These are phyloP conservation scores for Machimus atricapillus DNA, from an alignment of 2,888 invertebrate species.

Conservation along the genomic window DNA sequence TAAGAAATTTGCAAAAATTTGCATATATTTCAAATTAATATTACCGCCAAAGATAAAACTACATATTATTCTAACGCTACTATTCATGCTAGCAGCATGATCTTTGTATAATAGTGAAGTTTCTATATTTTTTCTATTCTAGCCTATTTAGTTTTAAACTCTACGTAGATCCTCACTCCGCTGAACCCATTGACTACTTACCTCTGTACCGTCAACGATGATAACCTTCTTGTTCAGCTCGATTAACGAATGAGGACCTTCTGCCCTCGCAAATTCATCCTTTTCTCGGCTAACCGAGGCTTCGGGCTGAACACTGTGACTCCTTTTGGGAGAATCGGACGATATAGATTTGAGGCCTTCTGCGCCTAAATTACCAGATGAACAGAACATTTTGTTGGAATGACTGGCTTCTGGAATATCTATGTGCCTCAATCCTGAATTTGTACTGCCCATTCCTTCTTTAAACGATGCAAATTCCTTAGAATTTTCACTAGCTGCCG, in stretches of 20 bases:
- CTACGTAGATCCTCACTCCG: neutral
- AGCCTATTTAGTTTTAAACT: neutral
- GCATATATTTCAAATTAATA: neutral
- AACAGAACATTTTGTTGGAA: conserved; percentile 15
- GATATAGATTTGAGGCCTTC: conserved; percentile 5
- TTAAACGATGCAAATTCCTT: conserved; percentile 40
- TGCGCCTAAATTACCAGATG: conserved; percentile 39
- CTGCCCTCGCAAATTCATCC: neutral
- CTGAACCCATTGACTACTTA: conserved; percentile 49
- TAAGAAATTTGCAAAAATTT: neutral
- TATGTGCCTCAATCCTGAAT: conserved; percentile 41
- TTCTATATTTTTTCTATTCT: neutral
- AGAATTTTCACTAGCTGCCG: conserved; percentile 39
- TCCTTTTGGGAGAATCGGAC: neutral
- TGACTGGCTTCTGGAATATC: conserved; percentile 46
- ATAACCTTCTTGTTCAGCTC: conserved; percentile 60
- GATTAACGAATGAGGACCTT: conserved; percentile 53
- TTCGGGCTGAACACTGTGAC: neutral
- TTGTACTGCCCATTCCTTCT: conserved; percentile 41
- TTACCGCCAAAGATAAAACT: too few species aligned
- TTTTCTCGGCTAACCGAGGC: neutral
- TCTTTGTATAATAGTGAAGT: neutral
- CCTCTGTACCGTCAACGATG: conserved; percentile 61
- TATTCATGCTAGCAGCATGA: too few species aligned
- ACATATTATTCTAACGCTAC: neutral